Conservation (phyloP, 64 coral and sea anemone genomes). For the Cladopsammia gracilis region DNA sequence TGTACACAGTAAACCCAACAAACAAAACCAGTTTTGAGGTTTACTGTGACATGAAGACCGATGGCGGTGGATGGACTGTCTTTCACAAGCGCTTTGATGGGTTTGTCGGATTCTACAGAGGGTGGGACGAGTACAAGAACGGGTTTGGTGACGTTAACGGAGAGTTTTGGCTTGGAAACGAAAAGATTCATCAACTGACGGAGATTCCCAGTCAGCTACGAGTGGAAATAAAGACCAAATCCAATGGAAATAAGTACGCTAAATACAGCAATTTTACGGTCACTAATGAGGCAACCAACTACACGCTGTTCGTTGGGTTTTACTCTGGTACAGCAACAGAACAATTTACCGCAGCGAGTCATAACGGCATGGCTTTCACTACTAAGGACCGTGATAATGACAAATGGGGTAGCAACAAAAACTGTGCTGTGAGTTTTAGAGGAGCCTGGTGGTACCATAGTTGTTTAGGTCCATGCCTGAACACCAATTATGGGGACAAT, state of each 20-base stretch:
- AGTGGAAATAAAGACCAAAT: slow-evolving; percentile 5
- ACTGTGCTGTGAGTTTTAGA: neutral
- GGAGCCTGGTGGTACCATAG: slow-evolving; percentile 73
- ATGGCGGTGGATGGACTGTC: no score
- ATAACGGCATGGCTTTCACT: slow-evolving; percentile 21
- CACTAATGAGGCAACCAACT: slow-evolving; percentile 33
- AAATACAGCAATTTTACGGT: slow-evolving; percentile 69
- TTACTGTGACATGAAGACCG: slow-evolving; percentile 48
- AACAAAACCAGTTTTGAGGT: slow-evolving; percentile 29
- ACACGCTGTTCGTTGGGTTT: slow-evolving; percentile 30
- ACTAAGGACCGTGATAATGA: slow-evolving; percentile 68
- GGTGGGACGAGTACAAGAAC: slow-evolving; percentile 13
- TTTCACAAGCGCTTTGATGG: no score
- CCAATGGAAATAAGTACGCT: neutral
- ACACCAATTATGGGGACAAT: neutral
- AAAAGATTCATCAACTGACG: slow-evolving; percentile 44
- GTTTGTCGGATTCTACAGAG: no score
- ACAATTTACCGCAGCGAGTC: no score
- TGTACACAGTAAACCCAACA: slow-evolving; percentile 37
- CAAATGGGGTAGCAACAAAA: neutral
- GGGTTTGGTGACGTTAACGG: slow-evolving; percentile 13
- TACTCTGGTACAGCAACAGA: slow-evolving; percentile 55
- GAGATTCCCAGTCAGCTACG: slow-evolving; percentile 29
- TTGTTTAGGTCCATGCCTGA: slow-evolving; percentile 49
- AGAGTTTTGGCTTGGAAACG: slow-evolving; percentile 36